Evolutionary conservation across 2,113 vertebrate genomes (phyloP).

Genomic region (Ciconia maguari): DNA sequence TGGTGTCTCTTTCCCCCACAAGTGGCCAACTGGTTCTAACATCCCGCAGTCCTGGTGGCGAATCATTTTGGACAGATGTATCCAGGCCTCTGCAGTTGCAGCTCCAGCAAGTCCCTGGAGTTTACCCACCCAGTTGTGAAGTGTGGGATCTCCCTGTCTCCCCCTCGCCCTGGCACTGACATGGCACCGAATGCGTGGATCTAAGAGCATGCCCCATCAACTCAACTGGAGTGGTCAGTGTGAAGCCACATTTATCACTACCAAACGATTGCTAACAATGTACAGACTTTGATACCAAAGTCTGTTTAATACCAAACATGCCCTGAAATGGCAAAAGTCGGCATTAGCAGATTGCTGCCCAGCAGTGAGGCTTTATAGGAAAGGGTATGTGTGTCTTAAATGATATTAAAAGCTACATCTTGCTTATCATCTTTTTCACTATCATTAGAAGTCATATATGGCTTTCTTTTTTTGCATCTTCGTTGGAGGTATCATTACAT

Average conservation of each 20-base stretch:
- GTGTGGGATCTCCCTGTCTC: not conserved
- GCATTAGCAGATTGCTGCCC: not conserved
- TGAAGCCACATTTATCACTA: not conserved
- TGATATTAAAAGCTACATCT: not conserved
- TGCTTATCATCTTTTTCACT: not conserved
- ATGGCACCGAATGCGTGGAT: accelerated
- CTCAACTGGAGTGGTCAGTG: not conserved
- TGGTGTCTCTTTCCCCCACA: not conserved
- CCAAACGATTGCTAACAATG: not conserved
- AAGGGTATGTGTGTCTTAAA: not conserved
- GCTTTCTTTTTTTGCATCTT: not conserved
- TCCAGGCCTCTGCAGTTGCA: not conserved
- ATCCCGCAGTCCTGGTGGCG: not conserved
- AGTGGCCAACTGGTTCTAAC: not conserved
- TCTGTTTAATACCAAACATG: not conserved
- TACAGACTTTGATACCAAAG: not conserved
- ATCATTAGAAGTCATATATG: not conserved
- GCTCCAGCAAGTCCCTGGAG: not conserved
- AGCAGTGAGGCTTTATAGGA: not conserved
- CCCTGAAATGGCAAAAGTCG: not conserved
- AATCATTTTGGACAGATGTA: not conserved
- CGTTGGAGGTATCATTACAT: not conserved
- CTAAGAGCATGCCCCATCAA: not conserved
- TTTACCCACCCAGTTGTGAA: not conserved
- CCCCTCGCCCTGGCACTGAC: not conserved